Base-by-base conservation (phyloP, 2,113 vertebrate species). In the Hyaena hyaena region DNA sequence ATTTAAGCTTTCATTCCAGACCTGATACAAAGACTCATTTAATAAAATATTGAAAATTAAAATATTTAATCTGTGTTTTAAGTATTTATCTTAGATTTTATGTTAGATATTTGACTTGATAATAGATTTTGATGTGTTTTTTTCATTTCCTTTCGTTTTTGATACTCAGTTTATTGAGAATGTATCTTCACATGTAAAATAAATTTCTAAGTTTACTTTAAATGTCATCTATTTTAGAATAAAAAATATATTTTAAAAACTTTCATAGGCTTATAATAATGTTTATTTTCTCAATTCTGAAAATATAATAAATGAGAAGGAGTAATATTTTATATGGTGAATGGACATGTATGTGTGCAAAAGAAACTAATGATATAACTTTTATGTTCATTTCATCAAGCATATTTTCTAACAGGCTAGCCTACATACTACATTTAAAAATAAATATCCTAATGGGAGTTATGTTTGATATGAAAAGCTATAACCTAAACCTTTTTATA, bases 381-480 rank as follows among this genome's bases (percentile, higher is more conserved):
- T 92, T n/a, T 79, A 73, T 28, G 83, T 21, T 86, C 86, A 92
- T n/a, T 94, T 65, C 63, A 68, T 95, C 39, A 68, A 93, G 48
- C 48, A 94, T 83, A 74, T 92, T 90, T 91, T 95, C 69, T 91
- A 85, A 93, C 26, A 92, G 10, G 24, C 45, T 95, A 84, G 5
- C 31, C 76, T 55, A 84, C 88, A 76, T 63, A 31, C 33, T 85
- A 23, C 45, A 48, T 96, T 97, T 96, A 82, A 94, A 94, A 84
- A 39, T 45, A 55, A 88, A 81, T 92, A 81, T 73, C 48, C 16
- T 80, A 88, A 74, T 90, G 50, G 5, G 7, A 93, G 50, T 79
- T 31, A 74, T 96, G n/a, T 95, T 94, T 95, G 81, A 19, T 83
- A 88, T 93, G 48, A 94, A 93, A 95, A 92, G 8, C 28, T 33